phyloP scores from a whole-genome alignment of 1,140 invertebrate genomes.

The Eriocheir sinensis region DNA sequence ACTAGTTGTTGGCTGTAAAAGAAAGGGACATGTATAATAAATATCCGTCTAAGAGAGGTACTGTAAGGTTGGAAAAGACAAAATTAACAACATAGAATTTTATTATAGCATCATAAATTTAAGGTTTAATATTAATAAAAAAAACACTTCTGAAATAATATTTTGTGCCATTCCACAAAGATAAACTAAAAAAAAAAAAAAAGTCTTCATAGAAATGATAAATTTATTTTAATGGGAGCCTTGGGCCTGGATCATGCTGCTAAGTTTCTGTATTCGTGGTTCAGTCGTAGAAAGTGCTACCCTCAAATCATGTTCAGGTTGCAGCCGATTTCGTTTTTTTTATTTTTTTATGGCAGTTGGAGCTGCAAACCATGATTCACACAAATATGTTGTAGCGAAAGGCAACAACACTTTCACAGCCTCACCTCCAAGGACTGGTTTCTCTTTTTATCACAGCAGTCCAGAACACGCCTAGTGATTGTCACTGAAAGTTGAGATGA shows the following conservation, averaged over 20 bases:
- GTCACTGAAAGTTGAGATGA: slow-evolving; percentile 15
- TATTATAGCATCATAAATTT: background rate
- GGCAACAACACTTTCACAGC: slow-evolving; percentile 11
- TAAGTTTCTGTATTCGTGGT: background rate
- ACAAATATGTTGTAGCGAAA: background rate
- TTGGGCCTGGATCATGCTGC: background rate
- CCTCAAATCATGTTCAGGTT: slow-evolving; percentile 41
- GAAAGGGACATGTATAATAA: too few species aligned
- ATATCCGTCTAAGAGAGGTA: background rate
- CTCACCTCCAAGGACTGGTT: background rate
- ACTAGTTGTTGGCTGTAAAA: too few species aligned
- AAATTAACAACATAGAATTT: background rate
- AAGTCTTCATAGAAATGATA: background rate
- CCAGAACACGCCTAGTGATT: slow-evolving; percentile 25
- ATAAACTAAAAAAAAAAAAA: background rate
- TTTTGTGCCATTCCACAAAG: slow-evolving; percentile 21
- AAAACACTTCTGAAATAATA: background rate
- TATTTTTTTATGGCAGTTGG: background rate
- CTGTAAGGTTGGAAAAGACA: background rate
- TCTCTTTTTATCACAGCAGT: background rate
- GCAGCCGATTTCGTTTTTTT: slow-evolving; percentile 21
- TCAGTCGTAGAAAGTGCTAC: slow-evolving; percentile 10
- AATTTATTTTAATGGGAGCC: background rate
- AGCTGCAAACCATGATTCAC: background rate
- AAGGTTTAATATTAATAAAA: slow-evolving; percentile 1